These are phyloP conservation scores for Dryocosmus kuriphilus DNA, from an alignment of 2,888 invertebrate species.

Conservation along the genomic window DNA sequence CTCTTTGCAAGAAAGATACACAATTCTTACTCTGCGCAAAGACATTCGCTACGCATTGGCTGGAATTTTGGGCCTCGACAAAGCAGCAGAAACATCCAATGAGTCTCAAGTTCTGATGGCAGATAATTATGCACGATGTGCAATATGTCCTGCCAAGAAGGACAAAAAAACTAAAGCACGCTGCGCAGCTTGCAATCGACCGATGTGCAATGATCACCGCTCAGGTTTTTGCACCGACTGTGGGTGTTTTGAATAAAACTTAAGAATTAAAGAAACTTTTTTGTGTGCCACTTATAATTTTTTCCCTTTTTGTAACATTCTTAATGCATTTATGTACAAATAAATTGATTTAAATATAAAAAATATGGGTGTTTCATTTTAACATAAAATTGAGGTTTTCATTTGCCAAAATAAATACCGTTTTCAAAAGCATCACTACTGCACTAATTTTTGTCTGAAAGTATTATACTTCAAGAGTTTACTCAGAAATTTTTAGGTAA, in stretches of 20 bases:
- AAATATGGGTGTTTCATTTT: too few relatives aligned
- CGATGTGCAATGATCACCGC: constrained; percentile 50
- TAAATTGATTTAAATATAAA: too few relatives aligned
- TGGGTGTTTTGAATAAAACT: too few relatives aligned
- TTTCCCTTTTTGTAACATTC: too few relatives aligned
- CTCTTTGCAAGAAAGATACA: constrained; percentile 30
- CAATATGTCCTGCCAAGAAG: constrained; percentile 37
- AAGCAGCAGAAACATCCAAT: background rate
- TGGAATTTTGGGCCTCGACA: background rate
- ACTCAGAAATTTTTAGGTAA: too few relatives aligned
- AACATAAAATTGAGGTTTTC: too few relatives aligned
- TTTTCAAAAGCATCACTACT: too few relatives aligned
- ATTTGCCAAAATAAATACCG: too few relatives aligned
- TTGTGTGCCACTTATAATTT: too few relatives aligned
- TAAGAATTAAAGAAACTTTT: background rate
- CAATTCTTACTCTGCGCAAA: constrained; percentile 14
- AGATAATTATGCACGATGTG: constrained; percentile 39
- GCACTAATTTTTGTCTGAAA: too few relatives aligned
- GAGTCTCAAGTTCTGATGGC: background rate
- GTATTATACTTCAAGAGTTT: too few relatives aligned
- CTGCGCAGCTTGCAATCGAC: constrained; percentile 45
- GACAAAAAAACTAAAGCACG: constrained; percentile 46
- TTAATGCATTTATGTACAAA: too few relatives aligned
- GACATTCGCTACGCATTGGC: background rate
- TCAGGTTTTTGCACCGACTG: constrained; percentile 41